Evolutionary conservation across 2,113 vertebrate species (phyloP), one percentile per base, ranked within the genome.

Genomic region (Camelus bactrianus): DNA sequence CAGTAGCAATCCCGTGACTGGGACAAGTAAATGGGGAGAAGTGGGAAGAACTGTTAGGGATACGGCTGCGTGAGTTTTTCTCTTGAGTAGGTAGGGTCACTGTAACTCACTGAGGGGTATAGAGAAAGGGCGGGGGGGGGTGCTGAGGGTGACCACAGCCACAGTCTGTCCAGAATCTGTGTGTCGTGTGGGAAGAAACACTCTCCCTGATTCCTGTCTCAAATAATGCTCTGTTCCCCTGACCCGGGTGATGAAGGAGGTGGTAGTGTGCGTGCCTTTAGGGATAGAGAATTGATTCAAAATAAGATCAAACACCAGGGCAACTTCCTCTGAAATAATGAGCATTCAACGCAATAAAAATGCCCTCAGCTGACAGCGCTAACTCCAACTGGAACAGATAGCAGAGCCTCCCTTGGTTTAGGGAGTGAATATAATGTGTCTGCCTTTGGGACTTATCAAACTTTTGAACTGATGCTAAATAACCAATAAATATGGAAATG

Each of bases 401-500:
- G 38, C 14, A 81, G 8, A 22, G 22, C 22, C 42, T 48, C 76
- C 28, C 48, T 77, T 70, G 50, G 42, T 70, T 89, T 62, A 14
- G 20, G 38, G 62, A 83, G 38, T 58, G 48, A 46, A 10, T 56
- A 86, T 17, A 79, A 56, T 46, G 75, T 48, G 32, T 48, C 69
- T 80, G 28, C 30, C 58, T 30, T 89, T 81, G 97, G 54, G 46
- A 82, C 38, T 38, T 85, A 60, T 48, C 60, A 89, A 56, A 32
- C 48, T 95, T 72, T 92, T 67, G 52, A 89, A 72, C 13, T 19
- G 56, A 77, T 83, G 67, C 38, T 92, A 83, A 92, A 56, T 89
- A 82, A 58, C 22, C 32, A 88, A 19, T 95, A 69, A 52, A 42
- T 69, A 79, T 28, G 76, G 65, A 93, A 91, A 88, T 56, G 35